phyloP scores from a whole-genome alignment of 2,797 vertebrate genomes.

The Halcyon leucocephala region DNA sequence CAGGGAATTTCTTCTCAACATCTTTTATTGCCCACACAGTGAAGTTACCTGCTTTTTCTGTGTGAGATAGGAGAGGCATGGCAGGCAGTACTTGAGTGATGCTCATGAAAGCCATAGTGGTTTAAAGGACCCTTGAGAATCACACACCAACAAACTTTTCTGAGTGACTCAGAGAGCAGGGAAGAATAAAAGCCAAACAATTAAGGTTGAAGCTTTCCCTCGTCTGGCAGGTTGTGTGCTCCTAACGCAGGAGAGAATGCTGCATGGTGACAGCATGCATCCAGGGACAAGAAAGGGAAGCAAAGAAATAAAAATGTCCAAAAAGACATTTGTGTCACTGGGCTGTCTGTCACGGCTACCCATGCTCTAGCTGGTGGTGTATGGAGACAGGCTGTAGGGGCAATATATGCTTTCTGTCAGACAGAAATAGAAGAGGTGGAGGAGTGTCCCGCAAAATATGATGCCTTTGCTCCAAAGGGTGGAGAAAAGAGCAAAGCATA shows the following conservation, averaged over 20 bases:
- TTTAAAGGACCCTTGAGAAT: background rate
- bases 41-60: background rate
- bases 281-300: background rate
- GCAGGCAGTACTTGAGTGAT: background rate
- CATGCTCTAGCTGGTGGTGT: background rate
- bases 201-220: background rate
- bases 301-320: background rate
- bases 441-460: background rate
- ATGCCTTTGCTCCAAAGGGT: background rate
- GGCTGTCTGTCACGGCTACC: background rate
- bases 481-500: background rate
- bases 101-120: background rate
- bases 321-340: background rate
- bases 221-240: background rate
- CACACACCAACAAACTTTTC: background rate
- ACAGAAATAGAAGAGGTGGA: background rate
- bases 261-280: background rate
- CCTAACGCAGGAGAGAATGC: background rate
- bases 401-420: background rate
- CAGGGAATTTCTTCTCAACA: background rate
- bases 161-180: background rate
- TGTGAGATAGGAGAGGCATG: accelerated
- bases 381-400: background rate
- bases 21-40: background rate
- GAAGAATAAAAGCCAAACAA: background rate